phyloP scores from a whole-genome alignment of 35 echinoderm and acorn worm species.

The Acanthaster planci region DNA sequence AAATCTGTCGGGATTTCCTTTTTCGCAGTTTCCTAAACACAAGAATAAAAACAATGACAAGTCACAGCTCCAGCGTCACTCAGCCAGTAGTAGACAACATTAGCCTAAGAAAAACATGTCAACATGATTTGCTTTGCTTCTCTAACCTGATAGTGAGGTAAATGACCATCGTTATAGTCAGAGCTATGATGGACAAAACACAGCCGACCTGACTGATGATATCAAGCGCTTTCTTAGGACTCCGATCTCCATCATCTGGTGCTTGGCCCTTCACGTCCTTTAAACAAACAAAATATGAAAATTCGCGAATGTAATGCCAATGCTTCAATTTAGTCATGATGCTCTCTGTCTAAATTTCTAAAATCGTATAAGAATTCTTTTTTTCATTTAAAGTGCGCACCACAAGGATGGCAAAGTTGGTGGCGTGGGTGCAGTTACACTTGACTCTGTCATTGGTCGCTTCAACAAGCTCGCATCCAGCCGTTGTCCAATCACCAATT shows the following conservation, averaged over 20 bases:
- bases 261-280: constrained; percentile 47
- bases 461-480: constrained; percentile 43
- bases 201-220: constrained; percentile 70
- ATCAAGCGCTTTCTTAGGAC: constrained; percentile 36
- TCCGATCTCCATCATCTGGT: neutral
- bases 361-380: too few relatives aligned
- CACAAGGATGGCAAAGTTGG: constrained; percentile 86
- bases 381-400: constrained; percentile 43
- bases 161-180: constrained; percentile 56
- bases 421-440: constrained; percentile 81
- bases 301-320: too few relatives aligned
- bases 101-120: too few relatives aligned
- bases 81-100: too few relatives aligned
- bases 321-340: too few relatives aligned
- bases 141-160: constrained; percentile 73
- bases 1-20: constrained; percentile 42
- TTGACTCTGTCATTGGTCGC: constrained; percentile 22
- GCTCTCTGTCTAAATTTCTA: too few relatives aligned
- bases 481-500: constrained; percentile 79
- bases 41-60: too few relatives aligned
- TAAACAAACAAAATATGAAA: neutral
- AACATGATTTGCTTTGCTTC: too few relatives aligned
- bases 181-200: constrained; percentile 65
- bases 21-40: constrained; percentile 41
- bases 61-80: too few relatives aligned